Evolutionary conservation across 2,113 vertebrate species (phyloP), one percentile per base, ranked within the genome.

Genomic region (Toxotes chatareus): DNA sequence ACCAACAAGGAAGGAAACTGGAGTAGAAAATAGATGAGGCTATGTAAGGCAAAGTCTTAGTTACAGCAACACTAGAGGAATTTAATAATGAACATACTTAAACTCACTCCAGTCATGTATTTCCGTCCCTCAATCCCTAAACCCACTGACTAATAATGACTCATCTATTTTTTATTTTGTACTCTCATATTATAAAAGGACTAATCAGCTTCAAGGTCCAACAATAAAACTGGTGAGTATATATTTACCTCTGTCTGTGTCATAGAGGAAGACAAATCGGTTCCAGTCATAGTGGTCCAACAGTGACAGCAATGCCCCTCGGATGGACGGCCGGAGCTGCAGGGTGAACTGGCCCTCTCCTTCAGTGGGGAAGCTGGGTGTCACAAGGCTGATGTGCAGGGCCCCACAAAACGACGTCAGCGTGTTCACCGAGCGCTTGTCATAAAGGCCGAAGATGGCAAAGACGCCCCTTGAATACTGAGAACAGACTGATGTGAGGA

Each of bases 321-420:
- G 95, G 79, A 99, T 93, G 17, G 98, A 98, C 0, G 98, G 98
- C 62, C 98, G 93, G 55, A 99, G 96, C 92, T 99, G 98, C 93
- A 99, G 95, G 69, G 99, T 98, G 44, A 99, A 99, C 93, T 99
- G 98, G 42, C 95, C 98, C 92, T 99, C 98, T 0, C 97, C 97
- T 87, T 99, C 98, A 0, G 96, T 98, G 36, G 98, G 98, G 85
- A 99, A 99, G 89, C 98, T 99, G 2, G 98, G 98, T 0, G 98
- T 99, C 92, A 99, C 95, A 63, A 99, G 96, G 64, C 97, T 99
- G 96, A 99, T 99, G 95, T 99, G 98, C 92, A 99, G 96, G 65
- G 98, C 97, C 85, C 98, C 97, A 92, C 98, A 99, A 96, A 99
- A 99, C 3, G 98, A 99, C 81, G 98, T 99, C 96, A 99, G 94